Conservation (phyloP, 2,113 vertebrate species). For the Phoenicopterus ruber region DNA sequence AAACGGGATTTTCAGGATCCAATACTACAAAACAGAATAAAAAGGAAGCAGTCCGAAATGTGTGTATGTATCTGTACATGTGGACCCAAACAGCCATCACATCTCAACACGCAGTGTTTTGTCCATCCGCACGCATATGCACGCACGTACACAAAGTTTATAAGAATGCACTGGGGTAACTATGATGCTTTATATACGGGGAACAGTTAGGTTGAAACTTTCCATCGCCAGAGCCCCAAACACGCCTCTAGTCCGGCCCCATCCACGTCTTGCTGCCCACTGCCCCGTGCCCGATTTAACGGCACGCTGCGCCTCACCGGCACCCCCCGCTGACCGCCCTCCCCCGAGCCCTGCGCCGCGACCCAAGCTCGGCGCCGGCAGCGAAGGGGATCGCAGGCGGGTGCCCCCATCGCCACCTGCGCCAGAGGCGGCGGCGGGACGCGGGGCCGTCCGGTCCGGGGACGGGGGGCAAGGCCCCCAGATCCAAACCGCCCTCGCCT, state of each 20-base stretch:
- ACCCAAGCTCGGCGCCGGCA: too few relatives aligned
- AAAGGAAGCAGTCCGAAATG: not conserved
- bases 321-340: not conserved
- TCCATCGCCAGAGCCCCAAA: not conserved
- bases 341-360: too few relatives aligned
- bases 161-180: not conserved
- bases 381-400: too few relatives aligned
- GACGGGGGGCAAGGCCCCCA: not conserved
- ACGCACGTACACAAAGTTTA: not conserved
- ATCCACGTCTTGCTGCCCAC: fast-evolving
- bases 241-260: fast-evolving
- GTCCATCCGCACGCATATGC: not conserved
- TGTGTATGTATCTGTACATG: fast-evolving
- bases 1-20: not conserved
- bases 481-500: not conserved
- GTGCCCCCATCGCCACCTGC: not conserved
- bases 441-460: not conserved
- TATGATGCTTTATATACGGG: fast-evolving
- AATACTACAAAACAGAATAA: not conserved
- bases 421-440: not conserved
- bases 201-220: not conserved
- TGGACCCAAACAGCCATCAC: not conserved
- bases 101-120: not conserved
- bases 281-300: fast-evolving
- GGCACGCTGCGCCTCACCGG: not conserved